Evolutionary conservation across 2,797 vertebrate species (phyloP).

Genomic region (Bucorvus abyssinicus): DNA sequence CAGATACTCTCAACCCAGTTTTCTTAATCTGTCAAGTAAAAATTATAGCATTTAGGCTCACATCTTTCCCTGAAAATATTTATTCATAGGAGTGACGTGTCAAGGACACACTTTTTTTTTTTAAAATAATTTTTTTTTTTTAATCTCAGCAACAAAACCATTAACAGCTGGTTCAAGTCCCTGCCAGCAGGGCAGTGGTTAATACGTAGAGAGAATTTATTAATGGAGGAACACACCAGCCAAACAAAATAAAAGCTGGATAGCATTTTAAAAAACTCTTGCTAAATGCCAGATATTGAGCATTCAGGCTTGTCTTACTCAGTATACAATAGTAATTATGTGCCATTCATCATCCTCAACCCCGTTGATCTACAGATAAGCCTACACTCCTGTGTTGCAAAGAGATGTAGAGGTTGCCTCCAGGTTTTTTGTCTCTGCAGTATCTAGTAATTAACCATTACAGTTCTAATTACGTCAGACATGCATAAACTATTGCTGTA

Average conservation of each 20-base stretch:
- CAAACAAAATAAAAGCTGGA: background rate
- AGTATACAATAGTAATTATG: background rate
- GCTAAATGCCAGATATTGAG: background rate
- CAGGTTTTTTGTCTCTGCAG: background rate
- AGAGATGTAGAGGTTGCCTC: background rate
- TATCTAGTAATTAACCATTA: background rate
- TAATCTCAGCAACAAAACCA: slow-evolving; percentile 23
- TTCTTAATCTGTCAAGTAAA: slow-evolving; percentile 58
- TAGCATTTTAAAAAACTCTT: background rate
- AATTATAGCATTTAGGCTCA: slow-evolving; percentile 51
- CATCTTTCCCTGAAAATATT: slow-evolving; percentile 50
- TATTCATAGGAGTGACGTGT: slow-evolving; percentile 64
- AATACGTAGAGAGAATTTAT: slow-evolving; percentile 9
- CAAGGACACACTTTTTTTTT: slow-evolving; percentile 58
- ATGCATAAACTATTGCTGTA: background rate
- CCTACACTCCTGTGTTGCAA: background rate
- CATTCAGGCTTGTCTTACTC: background rate
- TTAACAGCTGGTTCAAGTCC: slow-evolving; percentile 43
- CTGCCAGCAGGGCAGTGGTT: slow-evolving; percentile 34
- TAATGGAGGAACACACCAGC: background rate
- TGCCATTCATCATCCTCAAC: background rate
- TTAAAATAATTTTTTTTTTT: slow-evolving; percentile 1
- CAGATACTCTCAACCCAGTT: slow-evolving; percentile 33
- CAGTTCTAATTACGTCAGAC: background rate
- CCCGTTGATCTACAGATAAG: background rate